Evolutionary conservation across 2,113 vertebrate genomes (phyloP).

Genomic region (Chaenocephalus aceratus): DNA sequence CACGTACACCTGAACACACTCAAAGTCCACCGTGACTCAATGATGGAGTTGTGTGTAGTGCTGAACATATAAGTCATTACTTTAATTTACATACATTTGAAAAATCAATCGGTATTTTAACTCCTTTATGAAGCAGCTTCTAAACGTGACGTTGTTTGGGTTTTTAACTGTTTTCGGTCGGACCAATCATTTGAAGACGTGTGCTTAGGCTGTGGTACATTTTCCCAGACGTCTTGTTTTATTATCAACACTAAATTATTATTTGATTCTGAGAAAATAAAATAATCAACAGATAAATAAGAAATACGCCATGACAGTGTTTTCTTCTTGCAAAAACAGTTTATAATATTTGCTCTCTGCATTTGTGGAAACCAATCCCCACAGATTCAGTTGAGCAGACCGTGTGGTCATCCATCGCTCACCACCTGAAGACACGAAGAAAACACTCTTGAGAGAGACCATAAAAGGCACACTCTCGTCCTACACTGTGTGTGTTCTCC

Average conservation of each 20-base stretch:
- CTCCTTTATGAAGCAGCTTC: neutral
- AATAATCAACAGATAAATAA: no score
- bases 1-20: neutral
- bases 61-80: neutral
- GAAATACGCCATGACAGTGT: conserved; percentile 9
- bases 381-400: conserved; percentile 56
- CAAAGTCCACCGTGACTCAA: neutral
- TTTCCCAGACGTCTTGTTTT: no score
- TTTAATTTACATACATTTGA: no score
- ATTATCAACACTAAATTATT: no score
- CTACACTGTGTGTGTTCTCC: conserved; percentile 21
- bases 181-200: no score
- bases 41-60: neutral
- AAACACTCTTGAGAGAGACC: conserved; percentile 39
- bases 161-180: no score
- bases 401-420: conserved; percentile 47
- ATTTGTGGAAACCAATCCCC: neutral
- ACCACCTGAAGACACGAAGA: conserved; percentile 33
- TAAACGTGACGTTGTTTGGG: neutral
- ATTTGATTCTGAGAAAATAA: no score
- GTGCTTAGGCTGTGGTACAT: no score
- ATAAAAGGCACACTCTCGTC: conserved; percentile 38
- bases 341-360: neutral
- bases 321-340: conserved; percentile 3
- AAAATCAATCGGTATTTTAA: neutral